phyloP scores from a whole-genome alignment of 1,140 invertebrate genomes.

The Drepana arcuata region DNA sequence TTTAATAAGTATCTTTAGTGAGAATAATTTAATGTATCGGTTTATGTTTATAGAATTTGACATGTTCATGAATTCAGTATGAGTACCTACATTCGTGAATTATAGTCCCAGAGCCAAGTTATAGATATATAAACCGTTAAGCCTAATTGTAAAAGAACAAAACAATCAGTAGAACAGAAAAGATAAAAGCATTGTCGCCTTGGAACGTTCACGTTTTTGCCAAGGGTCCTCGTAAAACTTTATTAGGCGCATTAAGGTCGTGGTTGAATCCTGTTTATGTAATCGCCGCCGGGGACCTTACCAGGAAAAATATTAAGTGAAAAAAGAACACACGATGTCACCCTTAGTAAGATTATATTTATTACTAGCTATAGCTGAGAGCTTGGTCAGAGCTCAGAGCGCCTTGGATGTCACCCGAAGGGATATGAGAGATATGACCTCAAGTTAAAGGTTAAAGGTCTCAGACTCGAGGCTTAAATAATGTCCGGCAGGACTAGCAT shows the following conservation, averaged over 20 bases:
- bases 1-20: too few species aligned
- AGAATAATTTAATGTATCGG: too few species aligned
- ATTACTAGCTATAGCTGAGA: conserved; percentile 23
- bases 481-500: too few species aligned
- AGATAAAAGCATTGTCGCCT: conserved; percentile 70
- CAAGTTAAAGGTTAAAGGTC: too few species aligned
- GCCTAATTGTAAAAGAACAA: conserved; percentile 47
- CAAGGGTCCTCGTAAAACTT: conserved; percentile 68
- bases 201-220: conserved; percentile 61
- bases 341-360: conserved; percentile 40
- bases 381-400: conserved; percentile 15
- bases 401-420: conserved; percentile 9
- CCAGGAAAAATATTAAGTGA: conserved; percentile 66
- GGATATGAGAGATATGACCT: conserved; percentile 11
- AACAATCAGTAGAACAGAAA: conserved; percentile 67
- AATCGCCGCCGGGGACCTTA: conserved; percentile 65
- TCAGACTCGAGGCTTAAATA: too few species aligned
- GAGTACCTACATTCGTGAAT: too few species aligned
- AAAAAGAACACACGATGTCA: conserved; percentile 51
- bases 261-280: conserved; percentile 70
- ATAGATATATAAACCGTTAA: too few species aligned
- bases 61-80: too few species aligned
- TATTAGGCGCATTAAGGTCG: conserved; percentile 70
- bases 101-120: too few species aligned
- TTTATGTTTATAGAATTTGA: too few species aligned